A percentile compares a stretch with the other conserved stretches of the same genome.
These are phyloP conservation scores for Sebastes taczanowskii DNA, from an alignment of 2,797 vertebrate species.

Conservation along the genomic window DNA sequence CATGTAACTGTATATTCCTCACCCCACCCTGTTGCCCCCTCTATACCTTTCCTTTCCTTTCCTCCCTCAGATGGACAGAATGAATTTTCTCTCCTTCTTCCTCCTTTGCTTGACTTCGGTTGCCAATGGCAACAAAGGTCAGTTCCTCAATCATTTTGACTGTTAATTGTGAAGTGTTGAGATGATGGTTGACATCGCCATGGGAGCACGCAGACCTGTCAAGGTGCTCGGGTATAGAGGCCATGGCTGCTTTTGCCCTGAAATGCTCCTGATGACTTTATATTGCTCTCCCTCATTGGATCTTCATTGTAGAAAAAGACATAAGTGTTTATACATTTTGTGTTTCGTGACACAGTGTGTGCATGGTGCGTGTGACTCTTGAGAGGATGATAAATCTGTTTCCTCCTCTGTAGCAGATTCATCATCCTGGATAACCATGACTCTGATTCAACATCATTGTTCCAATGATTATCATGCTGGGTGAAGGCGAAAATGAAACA, in stretches of 20 bases:
- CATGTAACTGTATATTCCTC: slow-evolving; percentile 73
- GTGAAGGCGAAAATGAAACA: slow-evolving; percentile 37
- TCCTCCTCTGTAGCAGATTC: slow-evolving; percentile 44
- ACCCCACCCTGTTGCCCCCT: slow-evolving; percentile 65
- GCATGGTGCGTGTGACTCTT: slow-evolving; percentile 44
- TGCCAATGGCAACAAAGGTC: slow-evolving; percentile 88
- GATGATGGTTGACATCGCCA: slow-evolving; percentile 40
- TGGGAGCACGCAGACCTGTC: slow-evolving; percentile 30
- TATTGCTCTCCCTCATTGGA: neutral
- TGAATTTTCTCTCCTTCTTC: slow-evolving; percentile 87
- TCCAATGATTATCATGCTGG: slow-evolving; percentile 49
- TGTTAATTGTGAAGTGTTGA: slow-evolving; percentile 71
- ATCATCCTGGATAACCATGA: slow-evolving; percentile 52
- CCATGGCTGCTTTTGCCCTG: neutral
- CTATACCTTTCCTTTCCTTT: slow-evolving; percentile 51
- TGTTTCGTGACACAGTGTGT: slow-evolving; percentile 40
- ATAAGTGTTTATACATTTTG: neutral
- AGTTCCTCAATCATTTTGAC: slow-evolving; percentile 78
- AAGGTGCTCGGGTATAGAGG: slow-evolving; percentile 1
- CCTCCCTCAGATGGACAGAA: slow-evolving; percentile 86
- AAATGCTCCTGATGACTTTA: slow-evolving; percentile 10
- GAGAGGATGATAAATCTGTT: slow-evolving; percentile 55
- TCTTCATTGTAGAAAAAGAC: slow-evolving; percentile 2
- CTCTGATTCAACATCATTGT: slow-evolving; percentile 62
- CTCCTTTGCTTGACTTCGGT: slow-evolving; percentile 85